Conservation (phyloP, 1,140 invertebrate genomes). For the honey bee (Apis mellifera) region Amel_HAv3.1 CM009943.2:9080501-9081000, state of each 20-base stretch:
- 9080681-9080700: neutral
- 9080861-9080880: neutral
- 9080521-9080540: no score
- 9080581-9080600: no score
- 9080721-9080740: neutral
- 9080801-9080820: constrained; percentile 21
- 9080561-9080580: no score
- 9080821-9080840: constrained; percentile 28
- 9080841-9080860: neutral
- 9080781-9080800: neutral
- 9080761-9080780: neutral
- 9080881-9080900: constrained; percentile 36
- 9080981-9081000: constrained; percentile 50
- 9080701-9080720: neutral
- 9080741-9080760: neutral
- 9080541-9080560: no score
- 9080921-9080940: constrained; percentile 48
- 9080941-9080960: constrained; percentile 56
- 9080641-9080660: neutral
- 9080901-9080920: constrained; percentile 38
- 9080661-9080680: neutral
- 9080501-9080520: no score
- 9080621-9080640: neutral
- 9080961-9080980: constrained; percentile 60
- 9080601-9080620: neutral